Evolutionary conservation across 2,888 invertebrate genomes (phyloP).

Genomic region (Aphidoletes aphidimyza): DNA sequence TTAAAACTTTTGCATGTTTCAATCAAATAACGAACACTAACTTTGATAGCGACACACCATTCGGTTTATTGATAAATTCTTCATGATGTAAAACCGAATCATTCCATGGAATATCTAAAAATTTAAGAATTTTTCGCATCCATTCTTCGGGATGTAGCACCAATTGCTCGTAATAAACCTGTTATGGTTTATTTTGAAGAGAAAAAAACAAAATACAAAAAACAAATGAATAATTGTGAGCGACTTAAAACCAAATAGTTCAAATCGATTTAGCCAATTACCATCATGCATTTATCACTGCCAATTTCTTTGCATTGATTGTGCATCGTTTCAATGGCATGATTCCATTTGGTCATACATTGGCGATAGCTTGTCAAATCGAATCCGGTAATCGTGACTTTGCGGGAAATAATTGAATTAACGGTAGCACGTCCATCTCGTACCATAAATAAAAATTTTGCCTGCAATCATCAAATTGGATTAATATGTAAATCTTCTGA

Average conservation of each 20-base stretch:
- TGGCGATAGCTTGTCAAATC: slow-evolving; percentile 93
- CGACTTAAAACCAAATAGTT: background rate
- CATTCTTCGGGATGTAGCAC: slow-evolving; percentile 92
- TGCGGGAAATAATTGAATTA: slow-evolving; percentile 96
- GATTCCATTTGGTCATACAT: slow-evolving; percentile 97
- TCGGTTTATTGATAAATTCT: slow-evolving; percentile 93
- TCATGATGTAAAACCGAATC: slow-evolving; percentile 97
- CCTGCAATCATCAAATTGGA: slow-evolving; percentile 63
- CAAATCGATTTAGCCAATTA: slow-evolving; percentile 60
- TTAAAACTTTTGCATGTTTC: too few relatives aligned
- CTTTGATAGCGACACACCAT: slow-evolving; percentile 95
- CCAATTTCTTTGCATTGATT: slow-evolving; percentile 89
- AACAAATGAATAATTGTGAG: background rate
- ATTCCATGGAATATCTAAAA: slow-evolving; percentile 94
- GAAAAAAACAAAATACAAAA: background rate
- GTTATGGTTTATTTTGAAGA: slow-evolving; percentile 64
- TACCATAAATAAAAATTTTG: slow-evolving; percentile 98
- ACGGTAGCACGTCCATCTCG: slow-evolving; percentile 98
- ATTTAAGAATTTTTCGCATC: slow-evolving; percentile 87
- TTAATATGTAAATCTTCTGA: slow-evolving; percentile 14
- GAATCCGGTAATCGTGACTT: slow-evolving; percentile 84
- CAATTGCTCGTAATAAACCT: slow-evolving; percentile 96
- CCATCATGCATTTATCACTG: slow-evolving; percentile 80
- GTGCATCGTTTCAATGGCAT: slow-evolving; percentile 94
- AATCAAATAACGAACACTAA: slow-evolving; percentile 70